A percentile compares a stretch with the other conserved stretches of the same genome.
phyloP scores from a whole-genome alignment of 2,797 vertebrate species.

The Danio jaintianensis region DNA sequence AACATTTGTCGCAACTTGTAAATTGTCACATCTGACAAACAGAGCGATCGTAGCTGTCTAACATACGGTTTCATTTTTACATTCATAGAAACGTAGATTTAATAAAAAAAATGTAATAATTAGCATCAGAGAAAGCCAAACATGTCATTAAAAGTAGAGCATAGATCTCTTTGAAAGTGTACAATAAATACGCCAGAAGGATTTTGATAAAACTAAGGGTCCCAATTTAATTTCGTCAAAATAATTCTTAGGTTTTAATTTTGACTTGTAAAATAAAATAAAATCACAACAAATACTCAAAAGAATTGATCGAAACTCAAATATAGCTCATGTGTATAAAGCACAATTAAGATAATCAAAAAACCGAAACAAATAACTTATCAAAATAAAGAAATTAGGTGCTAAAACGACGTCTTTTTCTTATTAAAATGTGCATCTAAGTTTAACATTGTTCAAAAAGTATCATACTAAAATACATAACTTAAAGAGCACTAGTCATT shows the following conservation, averaged over 20 bases:
- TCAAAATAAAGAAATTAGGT: too few species aligned
- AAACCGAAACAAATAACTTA: too few species aligned
- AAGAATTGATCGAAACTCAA: too few species aligned
- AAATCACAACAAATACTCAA: too few species aligned
- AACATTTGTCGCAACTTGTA: background rate
- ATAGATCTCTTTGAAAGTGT: background rate
- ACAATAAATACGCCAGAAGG: background rate
- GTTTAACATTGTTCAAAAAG: too few species aligned
- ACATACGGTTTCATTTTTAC: background rate
- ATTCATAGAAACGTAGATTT: background rate
- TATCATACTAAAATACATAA: slow-evolving; percentile 6
- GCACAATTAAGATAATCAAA: too few species aligned
- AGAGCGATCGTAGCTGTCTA: background rate
- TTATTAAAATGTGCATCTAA: slow-evolving; percentile 9
- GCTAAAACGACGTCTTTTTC: background rate
- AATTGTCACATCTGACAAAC: background rate
- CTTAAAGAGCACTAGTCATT: slow-evolving; percentile 9
- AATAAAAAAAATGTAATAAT: too few species aligned
- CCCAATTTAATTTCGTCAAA: too few species aligned
- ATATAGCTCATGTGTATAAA: too few species aligned
- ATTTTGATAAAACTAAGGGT: background rate
- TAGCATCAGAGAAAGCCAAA: slow-evolving; percentile 1
- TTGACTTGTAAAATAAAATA: too few species aligned
- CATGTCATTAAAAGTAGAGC: background rate
- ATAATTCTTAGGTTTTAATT: too few species aligned